Conservation (phyloP, 92 coral and sea anemone genomes). For the Pocillopora meandrina region DNA sequence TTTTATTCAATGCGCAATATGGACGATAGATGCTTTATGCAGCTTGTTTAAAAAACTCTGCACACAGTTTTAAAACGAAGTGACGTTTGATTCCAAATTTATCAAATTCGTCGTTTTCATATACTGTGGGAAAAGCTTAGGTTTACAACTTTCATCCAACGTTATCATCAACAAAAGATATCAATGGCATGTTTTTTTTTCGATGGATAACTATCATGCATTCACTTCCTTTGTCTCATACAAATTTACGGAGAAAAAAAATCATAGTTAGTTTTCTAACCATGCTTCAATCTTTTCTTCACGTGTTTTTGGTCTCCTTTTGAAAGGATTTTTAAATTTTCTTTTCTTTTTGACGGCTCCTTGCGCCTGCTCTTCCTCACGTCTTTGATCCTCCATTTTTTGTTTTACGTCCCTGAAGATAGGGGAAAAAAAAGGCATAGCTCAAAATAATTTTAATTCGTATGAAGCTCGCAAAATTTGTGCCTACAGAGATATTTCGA, state of each 20-base stretch:
- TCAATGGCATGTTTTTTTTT: not conserved
- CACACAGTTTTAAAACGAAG: too few species aligned
- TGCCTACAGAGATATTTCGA: not conserved
- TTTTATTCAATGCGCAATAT: too few species aligned
- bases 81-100: too few species aligned
- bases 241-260: not conserved
- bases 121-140: not conserved
- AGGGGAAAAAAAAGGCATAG: not conserved
- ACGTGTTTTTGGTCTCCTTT: slow-evolving; percentile 48
- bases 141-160: not conserved
- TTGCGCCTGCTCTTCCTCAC: slow-evolving; percentile 15
- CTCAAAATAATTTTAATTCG: not conserved
- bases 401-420: slow-evolving; percentile 59
- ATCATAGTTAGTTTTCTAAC: slow-evolving; percentile 25
- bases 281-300: slow-evolving; percentile 46
- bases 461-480: too few species aligned
- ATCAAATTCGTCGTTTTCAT: too few species aligned
- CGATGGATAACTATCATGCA: not conserved
- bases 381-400: slow-evolving; percentile 54
- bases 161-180: too few species aligned
- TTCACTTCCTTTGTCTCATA: too few species aligned
- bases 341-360: slow-evolving; percentile 37
- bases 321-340: slow-evolving; percentile 54
- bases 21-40: too few species aligned
- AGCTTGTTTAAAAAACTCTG: too few species aligned